Percentiles rank a stretch among this genome's conserved stretches.
These are phyloP conservation scores for Actinostola sp. DNA, from an alignment of 92 coral and sea anemone genomes.

Conservation along the genomic window DNA sequence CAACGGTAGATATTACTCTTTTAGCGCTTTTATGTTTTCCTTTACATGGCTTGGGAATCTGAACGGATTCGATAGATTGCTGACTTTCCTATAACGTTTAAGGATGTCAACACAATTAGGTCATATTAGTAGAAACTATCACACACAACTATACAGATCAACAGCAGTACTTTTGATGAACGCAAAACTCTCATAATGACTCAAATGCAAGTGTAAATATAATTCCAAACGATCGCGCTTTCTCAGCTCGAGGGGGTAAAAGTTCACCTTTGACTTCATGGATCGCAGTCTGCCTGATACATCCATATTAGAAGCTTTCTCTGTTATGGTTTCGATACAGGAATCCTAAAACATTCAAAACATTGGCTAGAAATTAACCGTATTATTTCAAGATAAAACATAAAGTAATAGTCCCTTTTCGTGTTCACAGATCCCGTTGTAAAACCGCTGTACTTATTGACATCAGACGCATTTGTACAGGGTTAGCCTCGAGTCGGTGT, in stretches of 20 bases:
- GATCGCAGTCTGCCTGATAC: slow-evolving; percentile 79
- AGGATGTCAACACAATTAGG: no score
- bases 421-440: no score
- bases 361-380: no score
- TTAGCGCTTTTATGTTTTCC: slow-evolving; percentile 45
- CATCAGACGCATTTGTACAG: no score
- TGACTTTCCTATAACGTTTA: neutral
- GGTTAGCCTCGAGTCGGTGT: no score
- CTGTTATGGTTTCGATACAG: slow-evolving; percentile 65
- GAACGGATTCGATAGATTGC: neutral
- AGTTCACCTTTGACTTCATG: slow-evolving; percentile 6
- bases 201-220: neutral
- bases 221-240: neutral
- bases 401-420: no score
- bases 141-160: neutral
- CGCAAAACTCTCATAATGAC: no score
- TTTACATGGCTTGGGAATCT: neutral
- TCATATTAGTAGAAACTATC: no score
- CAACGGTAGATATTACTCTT: slow-evolving; percentile 65
- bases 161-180: no score
- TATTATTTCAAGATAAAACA: no score
- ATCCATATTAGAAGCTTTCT: slow-evolving; percentile 85
- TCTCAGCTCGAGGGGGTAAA: no score
- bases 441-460: no score
- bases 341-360: neutral